A percentile compares a stretch with the other conserved stretches of the same genome.
Evolutionary conservation across 2,888 invertebrate genomes (phyloP).

Genomic region (Nowickia ferox): DNA sequence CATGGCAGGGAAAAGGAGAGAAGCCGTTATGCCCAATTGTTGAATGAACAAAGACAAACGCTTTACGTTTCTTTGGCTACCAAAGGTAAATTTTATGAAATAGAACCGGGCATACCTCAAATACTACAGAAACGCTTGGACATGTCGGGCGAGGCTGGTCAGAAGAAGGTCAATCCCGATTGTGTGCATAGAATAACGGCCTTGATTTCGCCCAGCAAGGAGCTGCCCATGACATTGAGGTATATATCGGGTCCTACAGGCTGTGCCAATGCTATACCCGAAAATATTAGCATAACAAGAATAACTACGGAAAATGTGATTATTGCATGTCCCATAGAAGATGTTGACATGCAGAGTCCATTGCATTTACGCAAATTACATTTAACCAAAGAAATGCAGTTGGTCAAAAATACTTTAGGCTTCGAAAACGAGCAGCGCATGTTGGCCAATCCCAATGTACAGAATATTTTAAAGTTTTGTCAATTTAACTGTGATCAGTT

Average conservation of each 20-base stretch:
- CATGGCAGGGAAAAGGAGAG: constrained; percentile 83
- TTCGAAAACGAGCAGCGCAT: constrained; percentile 83
- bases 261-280: constrained; percentile 79
- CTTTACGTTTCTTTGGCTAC: constrained; percentile 90
- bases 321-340: constrained; percentile 84
- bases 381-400: constrained; percentile 82
- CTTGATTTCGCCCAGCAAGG: constrained; percentile 78
- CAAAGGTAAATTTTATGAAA: constrained; percentile 89
- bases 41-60: constrained; percentile 89
- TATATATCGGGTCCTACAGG: constrained; percentile 81
- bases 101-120: constrained; percentile 85
- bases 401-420: constrained; percentile 81
- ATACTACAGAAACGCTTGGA: constrained; percentile 80
- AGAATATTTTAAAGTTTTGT: constrained; percentile 83
- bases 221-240: constrained; percentile 80
- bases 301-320: constrained; percentile 82
- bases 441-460: constrained; percentile 83
- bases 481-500: constrained; percentile 83
- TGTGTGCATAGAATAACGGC: constrained; percentile 82
- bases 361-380: constrained; percentile 84
- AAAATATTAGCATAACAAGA: constrained; percentile 80
- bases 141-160: constrained; percentile 74
- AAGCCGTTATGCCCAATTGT: constrained; percentile 88
- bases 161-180: constrained; percentile 81
- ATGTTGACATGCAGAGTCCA: constrained; percentile 83